phyloP scores from a whole-genome alignment of 2,797 vertebrate species.

The Liasis olivaceus region DNA sequence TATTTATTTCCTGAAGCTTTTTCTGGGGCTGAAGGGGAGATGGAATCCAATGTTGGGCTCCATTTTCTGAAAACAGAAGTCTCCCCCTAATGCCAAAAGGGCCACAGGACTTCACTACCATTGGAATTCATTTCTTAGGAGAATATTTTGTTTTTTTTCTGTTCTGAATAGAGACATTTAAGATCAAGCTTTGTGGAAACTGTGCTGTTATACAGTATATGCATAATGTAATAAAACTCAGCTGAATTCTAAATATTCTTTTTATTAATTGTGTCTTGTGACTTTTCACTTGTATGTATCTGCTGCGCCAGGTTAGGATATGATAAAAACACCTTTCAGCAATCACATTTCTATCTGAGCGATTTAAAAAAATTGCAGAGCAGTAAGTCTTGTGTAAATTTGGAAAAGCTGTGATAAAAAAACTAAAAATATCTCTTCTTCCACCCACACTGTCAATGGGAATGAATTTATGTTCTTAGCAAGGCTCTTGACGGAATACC shows the following conservation, averaged over 20 bases:
- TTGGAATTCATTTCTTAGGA: neutral
- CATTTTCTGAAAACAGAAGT: neutral
- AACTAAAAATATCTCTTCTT: slow-evolving; percentile 27
- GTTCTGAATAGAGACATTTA: neutral
- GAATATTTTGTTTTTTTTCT: neutral
- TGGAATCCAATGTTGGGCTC: neutral
- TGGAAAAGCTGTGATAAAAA: slow-evolving; percentile 28
- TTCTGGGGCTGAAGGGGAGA: neutral
- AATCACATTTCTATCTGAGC: slow-evolving; percentile 27
- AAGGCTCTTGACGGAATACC: slow-evolving; percentile 7
- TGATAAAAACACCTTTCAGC: slow-evolving; percentile 17
- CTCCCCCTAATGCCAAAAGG: neutral
- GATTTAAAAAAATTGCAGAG: slow-evolving; percentile 46
- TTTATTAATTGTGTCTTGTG: neutral
- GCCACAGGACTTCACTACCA: neutral
- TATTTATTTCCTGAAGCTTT: neutral
- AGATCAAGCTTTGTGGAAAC: neutral
- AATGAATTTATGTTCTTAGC: slow-evolving; percentile 18
- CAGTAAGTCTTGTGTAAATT: slow-evolving; percentile 40
- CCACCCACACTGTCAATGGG: accelerated
- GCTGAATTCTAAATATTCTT: neutral
- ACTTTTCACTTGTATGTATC: neutral
- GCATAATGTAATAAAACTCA: neutral
- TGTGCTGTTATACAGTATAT: neutral
- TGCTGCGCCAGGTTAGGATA: neutral